Evolutionary conservation across 1,140 invertebrate genomes (phyloP), one percentile per base, ranked within the genome.

Genomic region (Chrysopa pallens): DNA sequence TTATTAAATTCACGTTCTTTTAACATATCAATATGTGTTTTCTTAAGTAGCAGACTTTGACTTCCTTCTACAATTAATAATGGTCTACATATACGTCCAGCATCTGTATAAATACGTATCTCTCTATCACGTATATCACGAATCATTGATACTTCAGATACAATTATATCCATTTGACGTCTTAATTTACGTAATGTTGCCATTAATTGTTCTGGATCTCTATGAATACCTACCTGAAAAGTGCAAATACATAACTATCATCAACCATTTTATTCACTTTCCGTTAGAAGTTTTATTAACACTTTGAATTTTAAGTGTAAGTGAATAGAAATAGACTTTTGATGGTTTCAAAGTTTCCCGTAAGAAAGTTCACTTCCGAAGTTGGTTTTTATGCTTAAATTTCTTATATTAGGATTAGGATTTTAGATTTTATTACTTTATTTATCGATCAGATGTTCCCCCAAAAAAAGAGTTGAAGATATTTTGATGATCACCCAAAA

Each of bases 111-210:
- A 58, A 98, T 98, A 53, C 93, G 74, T 51, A 98, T 98, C 69
- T 98, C 95, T 52, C 92, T 73, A 63, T 98, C 94, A 51, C 91
- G 73, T 57, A 98, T 97, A 60, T 98, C 94, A 51, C 94, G 73
- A 48, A 98, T 92, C 90, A 98, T 98, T 7, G 91, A 96, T 43
- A 94, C 89, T 74, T 98, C 95, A 17, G 91, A 95, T 12, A 98
- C 94, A 60, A 98, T 96, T 54, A 98, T 97, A 57, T 98, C 95
- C 93, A 98, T 98, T 65, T 98, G 92, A 51, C 95, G 75, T 59
- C 95, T 70, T 4, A 98, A 65, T 70, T 97, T 98, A 36, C 91
- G 70, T 15, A 98, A 64, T 4, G 95, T 98, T 11, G 80, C 82
- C 91, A 98, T 98, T 45, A 98, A 64, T 58, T 96, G 92, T 66